phyloP scores from a whole-genome alignment of 2,113 vertebrate genomes.

The Phodopus roborovskii region DNA sequence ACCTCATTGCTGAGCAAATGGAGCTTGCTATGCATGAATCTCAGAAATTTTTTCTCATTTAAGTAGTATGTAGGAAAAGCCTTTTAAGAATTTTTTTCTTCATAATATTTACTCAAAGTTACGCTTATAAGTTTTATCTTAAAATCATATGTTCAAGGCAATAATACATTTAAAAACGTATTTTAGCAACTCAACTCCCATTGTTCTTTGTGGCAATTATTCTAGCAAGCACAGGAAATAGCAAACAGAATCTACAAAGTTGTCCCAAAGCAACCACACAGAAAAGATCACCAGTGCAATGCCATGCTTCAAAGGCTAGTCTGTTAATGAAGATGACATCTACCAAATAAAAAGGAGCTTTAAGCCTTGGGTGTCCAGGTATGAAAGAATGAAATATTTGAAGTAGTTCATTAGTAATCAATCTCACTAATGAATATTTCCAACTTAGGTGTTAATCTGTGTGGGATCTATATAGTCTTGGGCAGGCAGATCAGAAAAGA shows the following conservation, averaged over 20 bases:
- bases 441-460: neutral
- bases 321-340: neutral
- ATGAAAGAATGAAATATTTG: constrained; percentile 49
- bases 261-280: constrained; percentile 24
- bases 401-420: constrained; percentile 32
- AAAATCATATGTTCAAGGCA: constrained; percentile 65
- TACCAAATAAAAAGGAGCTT: constrained; percentile 5
- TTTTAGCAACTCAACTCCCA: constrained; percentile 61
- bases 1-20: constrained; percentile 70
- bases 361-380: neutral
- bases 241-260: constrained; percentile 34
- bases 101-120: constrained; percentile 77
- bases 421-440: neutral
- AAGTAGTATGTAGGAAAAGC: constrained; percentile 70
- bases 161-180: constrained; percentile 34
- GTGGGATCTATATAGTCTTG: constrained; percentile 19
- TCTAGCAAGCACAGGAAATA: constrained; percentile 33
- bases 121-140: constrained; percentile 72
- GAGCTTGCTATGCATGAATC: constrained; percentile 79
- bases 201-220: constrained; percentile 60
- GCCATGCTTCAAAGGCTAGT: neutral
- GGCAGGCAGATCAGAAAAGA: constrained; percentile 32
- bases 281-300: neutral
- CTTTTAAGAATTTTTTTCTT: constrained; percentile 71
- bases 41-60: constrained; percentile 71